Evolutionary conservation across 35 echinoderm and acorn worm species (phyloP).

Genomic region (Stichopus chloronotus): DNA sequence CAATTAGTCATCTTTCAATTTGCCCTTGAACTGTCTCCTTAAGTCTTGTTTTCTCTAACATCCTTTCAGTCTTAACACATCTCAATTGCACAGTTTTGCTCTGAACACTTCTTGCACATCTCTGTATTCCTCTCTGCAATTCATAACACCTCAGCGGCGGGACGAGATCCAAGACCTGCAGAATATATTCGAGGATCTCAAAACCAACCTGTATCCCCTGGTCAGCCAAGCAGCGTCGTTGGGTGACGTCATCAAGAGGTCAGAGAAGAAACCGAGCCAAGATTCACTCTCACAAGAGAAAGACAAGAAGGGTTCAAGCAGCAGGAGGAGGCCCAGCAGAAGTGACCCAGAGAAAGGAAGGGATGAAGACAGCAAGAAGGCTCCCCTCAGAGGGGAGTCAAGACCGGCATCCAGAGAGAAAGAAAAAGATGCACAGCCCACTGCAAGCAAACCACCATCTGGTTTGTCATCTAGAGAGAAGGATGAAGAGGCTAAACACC

Average conservation of each 20-base stretch:
- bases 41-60: neutral
- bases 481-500: constrained; percentile 22
- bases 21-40: neutral
- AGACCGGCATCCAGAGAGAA: neutral
- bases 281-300: constrained; percentile 11
- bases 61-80: neutral
- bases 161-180: constrained; percentile 90
- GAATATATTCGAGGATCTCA: constrained; percentile 82
- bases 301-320: neutral
- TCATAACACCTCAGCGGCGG: constrained; percentile 63
- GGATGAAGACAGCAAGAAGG: constrained; percentile 34
- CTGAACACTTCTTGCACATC: neutral
- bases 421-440: neutral
- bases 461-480: constrained; percentile 15
- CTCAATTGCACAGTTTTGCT: neutral
- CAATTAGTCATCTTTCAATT: too few species aligned
- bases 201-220: constrained; percentile 44
- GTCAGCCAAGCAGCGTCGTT: constrained; percentile 30
- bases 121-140: constrained; percentile 7
- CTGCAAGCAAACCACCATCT: constrained; percentile 21
- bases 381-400: constrained; percentile 15
- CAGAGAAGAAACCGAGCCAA: constrained; percentile 21
- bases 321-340: neutral
- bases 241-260: constrained; percentile 17
- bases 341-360: neutral